Evolutionary conservation across 1,140 invertebrate species (phyloP).

Genomic region (Lamellibrachia luymesi): DNA sequence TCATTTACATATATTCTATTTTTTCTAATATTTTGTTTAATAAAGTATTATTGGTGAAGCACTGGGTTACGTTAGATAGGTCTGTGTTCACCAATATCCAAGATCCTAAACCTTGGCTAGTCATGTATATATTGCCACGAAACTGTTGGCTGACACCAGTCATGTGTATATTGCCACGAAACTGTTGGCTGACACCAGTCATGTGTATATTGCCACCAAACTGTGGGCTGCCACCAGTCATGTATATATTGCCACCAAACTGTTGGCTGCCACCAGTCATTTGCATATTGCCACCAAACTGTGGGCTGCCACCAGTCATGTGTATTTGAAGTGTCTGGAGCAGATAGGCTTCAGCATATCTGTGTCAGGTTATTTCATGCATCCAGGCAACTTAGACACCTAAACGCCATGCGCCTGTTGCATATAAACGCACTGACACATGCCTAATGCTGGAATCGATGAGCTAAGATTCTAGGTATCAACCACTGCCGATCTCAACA

Average conservation of each 20-base stretch:
- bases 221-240: background rate
- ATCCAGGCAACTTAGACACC: background rate
- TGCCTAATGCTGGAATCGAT: background rate
- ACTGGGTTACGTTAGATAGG: too few species aligned
- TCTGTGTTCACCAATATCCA: too few species aligned
- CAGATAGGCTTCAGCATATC: background rate
- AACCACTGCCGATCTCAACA: background rate
- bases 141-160: background rate
- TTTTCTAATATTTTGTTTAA: too few species aligned
- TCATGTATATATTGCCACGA: background rate
- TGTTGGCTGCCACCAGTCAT: background rate
- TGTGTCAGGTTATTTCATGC: background rate
- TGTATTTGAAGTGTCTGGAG: background rate
- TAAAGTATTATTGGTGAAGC: too few species aligned
- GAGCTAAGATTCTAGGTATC: background rate
- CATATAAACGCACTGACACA: background rate
- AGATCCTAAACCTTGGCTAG: background rate
- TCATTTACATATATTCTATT: too few species aligned
- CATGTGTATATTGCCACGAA: background rate
- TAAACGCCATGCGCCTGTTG: background rate
- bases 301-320: background rate
- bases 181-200: background rate
- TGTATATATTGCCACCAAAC: background rate
- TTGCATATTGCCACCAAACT: background rate
- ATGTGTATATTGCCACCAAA: background rate